Evolutionary conservation across 2,797 vertebrate species (phyloP).

Genomic region (Pelobates cultripes): DNA sequence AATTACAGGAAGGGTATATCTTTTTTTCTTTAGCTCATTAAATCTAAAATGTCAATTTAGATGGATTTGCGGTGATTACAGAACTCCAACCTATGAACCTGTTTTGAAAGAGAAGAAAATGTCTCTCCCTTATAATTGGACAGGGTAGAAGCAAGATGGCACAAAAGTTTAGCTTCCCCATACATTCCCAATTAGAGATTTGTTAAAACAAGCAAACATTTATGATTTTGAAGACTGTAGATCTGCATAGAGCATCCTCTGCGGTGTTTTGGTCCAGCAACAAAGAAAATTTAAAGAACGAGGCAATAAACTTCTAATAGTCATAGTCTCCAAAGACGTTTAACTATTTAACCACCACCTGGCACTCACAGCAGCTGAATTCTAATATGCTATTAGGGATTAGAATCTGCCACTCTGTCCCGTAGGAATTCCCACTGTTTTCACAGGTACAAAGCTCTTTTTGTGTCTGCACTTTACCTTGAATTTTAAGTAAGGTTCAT

Average conservation of each 20-base stretch:
- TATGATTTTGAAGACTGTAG: no score
- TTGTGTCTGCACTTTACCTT: slow-evolving; percentile 47
- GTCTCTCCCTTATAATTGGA: neutral
- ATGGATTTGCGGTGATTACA: neutral
- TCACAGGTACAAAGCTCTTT: slow-evolving; percentile 27
- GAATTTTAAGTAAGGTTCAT: slow-evolving; percentile 48
- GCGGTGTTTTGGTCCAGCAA: neutral
- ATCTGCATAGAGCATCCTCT: no score
- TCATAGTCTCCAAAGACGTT: no score
- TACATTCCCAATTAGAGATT: neutral
- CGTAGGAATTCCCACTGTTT: slow-evolving; percentile 10
- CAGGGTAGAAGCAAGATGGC: neutral
- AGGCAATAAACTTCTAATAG: neutral
- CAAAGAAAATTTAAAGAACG: neutral
- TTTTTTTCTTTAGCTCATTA: neutral
- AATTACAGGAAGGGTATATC: neutral
- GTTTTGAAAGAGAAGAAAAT: neutral
- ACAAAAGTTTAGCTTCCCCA: neutral
- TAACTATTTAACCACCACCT: no score
- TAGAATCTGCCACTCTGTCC: slow-evolving; percentile 14
- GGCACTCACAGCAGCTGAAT: slow-evolving; percentile 10
- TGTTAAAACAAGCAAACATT: no score
- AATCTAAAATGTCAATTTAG: neutral
- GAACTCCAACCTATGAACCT: neutral
- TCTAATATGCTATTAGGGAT: slow-evolving; percentile 18